These are phyloP conservation scores for Eurystomus glaucurus DNA, from an alignment of 2,797 vertebrate genomes.

Conservation along the genomic window DNA sequence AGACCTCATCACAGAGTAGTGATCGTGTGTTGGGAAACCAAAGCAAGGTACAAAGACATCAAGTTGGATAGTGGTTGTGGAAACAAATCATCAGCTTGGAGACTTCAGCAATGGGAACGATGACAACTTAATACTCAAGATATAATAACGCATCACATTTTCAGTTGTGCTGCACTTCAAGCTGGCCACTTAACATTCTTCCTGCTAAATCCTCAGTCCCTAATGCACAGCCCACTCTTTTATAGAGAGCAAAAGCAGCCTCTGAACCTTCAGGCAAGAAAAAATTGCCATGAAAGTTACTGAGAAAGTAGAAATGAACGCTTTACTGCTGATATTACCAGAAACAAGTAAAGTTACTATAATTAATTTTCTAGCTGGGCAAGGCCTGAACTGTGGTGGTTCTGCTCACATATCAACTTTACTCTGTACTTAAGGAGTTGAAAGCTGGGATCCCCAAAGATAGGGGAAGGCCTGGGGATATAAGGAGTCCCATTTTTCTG, in stretches of 20 bases:
- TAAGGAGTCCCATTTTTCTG: neutral
- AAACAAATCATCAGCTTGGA: neutral
- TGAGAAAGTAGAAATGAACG: neutral
- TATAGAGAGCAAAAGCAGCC: neutral
- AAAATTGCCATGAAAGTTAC: slow-evolving; percentile 19
- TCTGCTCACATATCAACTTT: neutral
- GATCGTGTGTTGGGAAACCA: neutral
- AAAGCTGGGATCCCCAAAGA: neutral
- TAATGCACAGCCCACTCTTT: neutral
- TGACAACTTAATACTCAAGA: neutral
- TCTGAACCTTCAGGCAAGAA: slow-evolving; percentile 10
- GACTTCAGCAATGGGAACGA: neutral
- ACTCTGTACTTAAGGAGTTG: neutral
- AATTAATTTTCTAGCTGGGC: neutral
- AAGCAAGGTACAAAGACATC: neutral
- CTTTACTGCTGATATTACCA: neutral
- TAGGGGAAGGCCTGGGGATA: neutral
- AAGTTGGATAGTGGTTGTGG: neutral
- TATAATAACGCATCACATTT: neutral
- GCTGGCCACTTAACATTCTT: neutral
- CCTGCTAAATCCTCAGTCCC: slow-evolving; percentile 5
- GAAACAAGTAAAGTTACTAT: neutral
- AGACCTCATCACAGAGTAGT: neutral
- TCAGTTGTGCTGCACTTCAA: neutral
- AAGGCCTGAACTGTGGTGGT: neutral